Evolutionary conservation across 2,113 vertebrate genomes (phyloP).

Genomic region (Leptodactylus fuscus): DNA sequence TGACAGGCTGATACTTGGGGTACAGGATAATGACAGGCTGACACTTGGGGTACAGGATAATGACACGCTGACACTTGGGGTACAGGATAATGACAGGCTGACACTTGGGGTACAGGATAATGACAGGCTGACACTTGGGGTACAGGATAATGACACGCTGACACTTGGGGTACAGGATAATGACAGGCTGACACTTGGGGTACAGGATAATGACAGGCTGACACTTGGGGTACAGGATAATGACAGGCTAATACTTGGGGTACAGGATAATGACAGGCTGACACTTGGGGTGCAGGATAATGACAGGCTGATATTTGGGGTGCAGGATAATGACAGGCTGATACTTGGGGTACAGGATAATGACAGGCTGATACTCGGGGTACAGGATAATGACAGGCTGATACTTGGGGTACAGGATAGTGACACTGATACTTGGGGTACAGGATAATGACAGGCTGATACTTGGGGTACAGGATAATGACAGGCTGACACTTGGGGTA

Average conservation of each 20-base stretch:
- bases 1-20: background rate
- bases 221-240: background rate
- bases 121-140: background rate
- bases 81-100: background rate
- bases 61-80: background rate
- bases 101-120: too few relatives aligned
- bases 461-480: too few relatives aligned
- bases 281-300: too few relatives aligned
- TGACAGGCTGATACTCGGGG: background rate
- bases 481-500: background rate
- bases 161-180: background rate
- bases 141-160: background rate
- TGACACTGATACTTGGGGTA: background rate
- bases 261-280: background rate
- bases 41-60: background rate
- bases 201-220: too few relatives aligned
- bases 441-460: background rate
- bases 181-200: background rate
- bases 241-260: background rate
- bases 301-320: background rate
- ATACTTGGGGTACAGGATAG: background rate
- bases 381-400: too few relatives aligned
- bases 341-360: background rate
- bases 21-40: too few relatives aligned
- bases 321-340: background rate